Evolutionary conservation across 2,797 vertebrate genomes (phyloP).

Genomic region (Loris lydekkerianus): DNA sequence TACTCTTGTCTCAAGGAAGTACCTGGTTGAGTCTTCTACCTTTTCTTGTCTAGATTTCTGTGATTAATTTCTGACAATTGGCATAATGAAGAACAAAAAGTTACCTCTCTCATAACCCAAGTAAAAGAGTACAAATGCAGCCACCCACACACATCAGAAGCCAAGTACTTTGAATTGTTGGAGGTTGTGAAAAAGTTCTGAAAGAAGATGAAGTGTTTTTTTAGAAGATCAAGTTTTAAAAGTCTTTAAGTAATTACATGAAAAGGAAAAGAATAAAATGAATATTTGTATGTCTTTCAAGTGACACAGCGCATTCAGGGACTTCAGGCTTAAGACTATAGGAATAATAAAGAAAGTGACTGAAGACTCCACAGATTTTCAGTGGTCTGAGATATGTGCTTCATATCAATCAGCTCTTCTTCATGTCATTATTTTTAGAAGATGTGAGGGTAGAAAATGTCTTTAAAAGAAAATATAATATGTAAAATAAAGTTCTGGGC

Average conservation of each 20-base stretch:
- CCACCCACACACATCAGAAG: not conserved
- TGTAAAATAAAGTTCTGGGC: not conserved
- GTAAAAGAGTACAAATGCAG: not conserved
- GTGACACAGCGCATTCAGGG: not conserved
- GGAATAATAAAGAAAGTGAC: not conserved
- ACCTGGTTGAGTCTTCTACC: not conserved
- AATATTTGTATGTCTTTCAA: slow-evolving; percentile 22
- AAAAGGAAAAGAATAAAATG: slow-evolving; percentile 38
- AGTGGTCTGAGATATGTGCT: not conserved
- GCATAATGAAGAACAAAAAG: not conserved
- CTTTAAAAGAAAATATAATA: not conserved
- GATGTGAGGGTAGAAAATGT: not conserved
- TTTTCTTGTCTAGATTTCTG: not conserved
- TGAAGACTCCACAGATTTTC: not conserved
- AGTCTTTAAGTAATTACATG: slow-evolving; percentile 14
- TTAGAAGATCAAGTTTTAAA: not conserved
- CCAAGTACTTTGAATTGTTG: not conserved
- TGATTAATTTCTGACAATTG: not conserved
- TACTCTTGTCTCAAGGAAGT: not conserved
- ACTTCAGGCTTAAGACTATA: not conserved
- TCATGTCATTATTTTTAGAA: not conserved
- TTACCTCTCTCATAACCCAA: not conserved
- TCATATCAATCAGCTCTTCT: not conserved
- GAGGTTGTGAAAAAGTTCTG: slow-evolving; percentile 36
- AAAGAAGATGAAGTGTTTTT: not conserved